Base-by-base conservation (phyloP, 2,113 vertebrate species). In the Panurus biarmicus region DNA sequence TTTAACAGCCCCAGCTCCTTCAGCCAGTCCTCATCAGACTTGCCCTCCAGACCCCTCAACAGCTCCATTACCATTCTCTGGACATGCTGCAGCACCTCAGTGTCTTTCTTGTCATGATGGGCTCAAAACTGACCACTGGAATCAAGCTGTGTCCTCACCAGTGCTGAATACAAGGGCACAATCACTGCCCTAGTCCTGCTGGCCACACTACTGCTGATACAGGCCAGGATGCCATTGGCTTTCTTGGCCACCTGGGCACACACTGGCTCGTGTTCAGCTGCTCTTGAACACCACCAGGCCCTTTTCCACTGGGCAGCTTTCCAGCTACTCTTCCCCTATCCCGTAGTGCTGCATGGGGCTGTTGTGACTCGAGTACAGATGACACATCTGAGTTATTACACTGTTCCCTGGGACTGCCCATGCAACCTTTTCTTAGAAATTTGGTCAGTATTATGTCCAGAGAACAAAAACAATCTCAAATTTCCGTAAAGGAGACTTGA, bases 201-300 rank as follows among this genome's bases (percentile, higher is more conserved):
- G 44, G 38, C 26, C 45, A 50, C 11, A 2, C 22, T 19, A 5
- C 1, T 74, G 8, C 45, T 21, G 7, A 58, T 18, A 29, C 0
- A 67, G 24, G 36, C 25, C 67, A 75, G 61, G 47, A 74, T 47
- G n/a, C 23, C 6, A 3, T 0, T n/a, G 9, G 47, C 29, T 5
- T 33, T 29, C 58, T 23, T 72, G 48, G 21, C n/a, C 7, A 61
- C 25, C 33, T 31, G 23, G 45, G 36, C 62, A 72, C 29, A 29
- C 2, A 3, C 22, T 33, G 53, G 24, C 25, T 86, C 42, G 11
- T 4, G 1, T 23, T 53, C 44, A 72, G 44, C 5, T 0, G 29
- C 65, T 50, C 14, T 10, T 1, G 0, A 22, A 6, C 33, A 82
- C 33, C 22, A 54, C 4, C 14, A 60, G 25, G n/a, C 25, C 20